Base-by-base conservation (phyloP, 2,888 invertebrate genomes). In the Galeruca laticollis region DNA sequence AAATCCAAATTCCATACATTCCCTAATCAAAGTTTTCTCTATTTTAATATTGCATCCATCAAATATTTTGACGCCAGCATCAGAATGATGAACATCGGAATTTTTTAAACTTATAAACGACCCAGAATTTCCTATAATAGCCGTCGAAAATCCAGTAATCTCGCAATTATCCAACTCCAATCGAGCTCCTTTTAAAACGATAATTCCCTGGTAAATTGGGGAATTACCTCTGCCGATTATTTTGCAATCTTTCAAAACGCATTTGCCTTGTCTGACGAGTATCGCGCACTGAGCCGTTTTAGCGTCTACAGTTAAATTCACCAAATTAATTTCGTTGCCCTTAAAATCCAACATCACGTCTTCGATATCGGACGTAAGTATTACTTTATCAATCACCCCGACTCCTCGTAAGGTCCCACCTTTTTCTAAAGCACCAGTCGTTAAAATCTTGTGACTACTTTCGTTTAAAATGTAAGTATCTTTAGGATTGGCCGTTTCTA, bases 281-380 rank as follows among this genome's bases (percentile, higher is more conserved):
- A 79, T 69, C 10, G 88, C 90, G 59, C 86, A 87, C 62, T 88
- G 87, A 8, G 88, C 86, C 18, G 86, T 85, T 35, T 84, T 83
- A 52, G 89, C 87, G 75, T 90, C 85, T 13, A 90, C 79, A 1
- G 87, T 86, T 40, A 90, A 40, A 78, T 90, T 88, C 73, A 88
- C 87, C n/a, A 90, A 75, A 1, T 84, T 69, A 54, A 88, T 86
- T 75, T 87, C 82, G 74, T 88, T 84, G 0, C 87, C 87, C 71
- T 86, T 86, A 76, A 89, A 87, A 72, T 89, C 87, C 18, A 90
- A 81, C 73, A 90, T 82, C 0, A 88, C 84, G 76, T 87, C 86
- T 68, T 88, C 88, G 57, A 86, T 86, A 49, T 87, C 86, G 20
- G 86, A 84, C 0, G 86, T 85, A 71, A 85, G 80, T 54, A 75